Percentiles rank a stretch among this genome's conserved stretches.
These are phyloP conservation scores for Rutpela maculata DNA, from an alignment of 2,888 invertebrate species.

Conservation along the genomic window DNA sequence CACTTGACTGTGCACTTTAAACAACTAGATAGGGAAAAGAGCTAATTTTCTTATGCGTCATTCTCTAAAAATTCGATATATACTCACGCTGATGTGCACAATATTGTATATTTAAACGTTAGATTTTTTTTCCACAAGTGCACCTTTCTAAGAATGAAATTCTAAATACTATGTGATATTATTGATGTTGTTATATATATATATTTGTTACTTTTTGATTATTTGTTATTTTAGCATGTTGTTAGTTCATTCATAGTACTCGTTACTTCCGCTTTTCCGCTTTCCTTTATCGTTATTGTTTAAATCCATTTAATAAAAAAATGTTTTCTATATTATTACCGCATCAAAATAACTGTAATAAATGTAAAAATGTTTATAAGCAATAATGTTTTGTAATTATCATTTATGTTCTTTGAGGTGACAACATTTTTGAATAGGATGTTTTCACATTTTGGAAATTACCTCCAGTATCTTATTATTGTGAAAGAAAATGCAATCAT, in stretches of 20 bases:
- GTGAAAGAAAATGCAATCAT: too few species aligned
- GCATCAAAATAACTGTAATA: not conserved
- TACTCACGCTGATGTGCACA: conserved; percentile 50
- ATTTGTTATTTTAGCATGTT: conserved; percentile 23
- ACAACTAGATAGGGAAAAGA: not conserved
- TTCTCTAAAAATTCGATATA: conserved; percentile 2
- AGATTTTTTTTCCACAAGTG: conserved; percentile 69
- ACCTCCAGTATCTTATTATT: too few species aligned
- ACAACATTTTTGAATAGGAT: not conserved
- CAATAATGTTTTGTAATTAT: not conserved
- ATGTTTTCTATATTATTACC: not conserved
- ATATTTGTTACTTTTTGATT: conserved; percentile 30
- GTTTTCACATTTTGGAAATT: too few species aligned
- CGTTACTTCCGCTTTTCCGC: not conserved
- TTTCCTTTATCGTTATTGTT: not conserved
- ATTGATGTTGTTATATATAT: conserved; percentile 41
- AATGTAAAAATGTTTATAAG: not conserved
- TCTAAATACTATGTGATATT: conserved; percentile 73
- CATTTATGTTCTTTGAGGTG: not conserved
- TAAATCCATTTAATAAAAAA: not conserved
- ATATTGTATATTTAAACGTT: conserved; percentile 21
- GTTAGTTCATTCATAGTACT: not conserved
- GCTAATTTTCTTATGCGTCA: conserved; percentile 40
- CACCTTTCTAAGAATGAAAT: conserved; percentile 71
- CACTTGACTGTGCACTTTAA: not conserved